Evolutionary conservation across 2,888 invertebrate genomes (phyloP), one percentile per base, ranked within the genome.

Genomic region (Meiosimyza platycephala): DNA sequence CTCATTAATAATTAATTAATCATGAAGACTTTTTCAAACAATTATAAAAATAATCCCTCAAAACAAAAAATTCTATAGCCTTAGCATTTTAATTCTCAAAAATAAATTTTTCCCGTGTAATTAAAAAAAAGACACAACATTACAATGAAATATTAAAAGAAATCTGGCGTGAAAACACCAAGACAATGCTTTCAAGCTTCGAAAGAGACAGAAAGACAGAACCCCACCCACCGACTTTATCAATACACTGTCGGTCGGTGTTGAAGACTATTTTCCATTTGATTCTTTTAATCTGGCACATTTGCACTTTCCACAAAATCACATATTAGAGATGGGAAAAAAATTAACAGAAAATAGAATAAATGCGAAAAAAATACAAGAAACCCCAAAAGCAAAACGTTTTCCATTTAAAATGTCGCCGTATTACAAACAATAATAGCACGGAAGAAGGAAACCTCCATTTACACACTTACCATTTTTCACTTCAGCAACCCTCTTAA

Each of bases 401-500:
- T 85, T 84, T 84, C 82, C 79, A 82, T 83, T 84, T 83, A 85
- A 84, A 85, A 83, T 83, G 84, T 84, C 85, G 85, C 81, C 84
- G 67, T 73, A 72, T 47, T 18, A 18, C 55, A 11, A 18, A 18
- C 57, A 3, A 57, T 22, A 55, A 55, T 4, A 18, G 3, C 16
- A 2, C 18, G 11, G 16, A 12, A 22, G 64, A 18, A 64, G 64
- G 22, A 64, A 64, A 22, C 16, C 64, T 51, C 22, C 51, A 15
- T 64, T 28, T 65, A 60, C 59, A 33, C 15, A 28, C 59, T 22
- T 50, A 40, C 40, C 40, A 40, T 40, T 40, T 4, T 28, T 81
- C 81, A 79, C 71, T 54, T 48, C 64, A 64, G 54, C 52, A 70
- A 60, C 59, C 22, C 57, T 59, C 64, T 28, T 6, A 22, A 9